Evolutionary conservation across 2,888 invertebrate species (phyloP), one percentile per base, ranked within the genome.

Genomic region (Caenorhabditis uteleia): DNA sequence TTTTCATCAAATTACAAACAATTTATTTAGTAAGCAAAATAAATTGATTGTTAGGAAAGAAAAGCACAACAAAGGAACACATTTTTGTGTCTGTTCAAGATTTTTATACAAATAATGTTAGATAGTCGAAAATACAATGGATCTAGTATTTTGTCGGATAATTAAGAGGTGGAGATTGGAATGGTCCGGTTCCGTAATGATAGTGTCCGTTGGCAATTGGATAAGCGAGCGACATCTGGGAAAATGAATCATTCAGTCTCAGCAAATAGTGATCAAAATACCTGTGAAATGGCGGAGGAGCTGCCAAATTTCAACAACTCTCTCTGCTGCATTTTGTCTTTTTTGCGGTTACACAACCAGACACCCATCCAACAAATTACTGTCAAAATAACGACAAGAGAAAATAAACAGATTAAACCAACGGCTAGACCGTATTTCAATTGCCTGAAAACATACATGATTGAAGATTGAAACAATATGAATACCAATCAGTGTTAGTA

Each of bases 341-440:
- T 69, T 39, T 54, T 45, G 8, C 76, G 55, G 31, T 74, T 70
- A 54, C 74, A 59, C 8, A 76, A 53, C 76, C 76, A 76, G 20
- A 72, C 58, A 43, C 69, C 54, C 54, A 73, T 62, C 65, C 68
- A 70, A 39, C 70, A 59, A 23, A 64, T 39, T 1, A 76, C 61
- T 0, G 71, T 70, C 31, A 72, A 33, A 47, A 76, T 69, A 25
- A 76, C 74, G 20, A 76, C 48, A 12, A 71, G 53, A 16, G 72
- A 70, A 57, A 76, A 76, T 18, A 76, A 50, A 20, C 70, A 69
- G 27, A 76, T 70, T 21, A 76, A 57, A 20, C 74, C 76, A 23
- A 76, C 74, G 18, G 76, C 76, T 70, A 70, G 72, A 8, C 70
- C 73, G 49, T 76, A 76, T 44, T 73, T 72, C 36, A 54, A 59